A percentile compares a stretch with the other conserved stretches of the same genome.
phyloP scores from a whole-genome alignment of 92 coral and sea anemone genomes.

The Montipora capitata region DNA sequence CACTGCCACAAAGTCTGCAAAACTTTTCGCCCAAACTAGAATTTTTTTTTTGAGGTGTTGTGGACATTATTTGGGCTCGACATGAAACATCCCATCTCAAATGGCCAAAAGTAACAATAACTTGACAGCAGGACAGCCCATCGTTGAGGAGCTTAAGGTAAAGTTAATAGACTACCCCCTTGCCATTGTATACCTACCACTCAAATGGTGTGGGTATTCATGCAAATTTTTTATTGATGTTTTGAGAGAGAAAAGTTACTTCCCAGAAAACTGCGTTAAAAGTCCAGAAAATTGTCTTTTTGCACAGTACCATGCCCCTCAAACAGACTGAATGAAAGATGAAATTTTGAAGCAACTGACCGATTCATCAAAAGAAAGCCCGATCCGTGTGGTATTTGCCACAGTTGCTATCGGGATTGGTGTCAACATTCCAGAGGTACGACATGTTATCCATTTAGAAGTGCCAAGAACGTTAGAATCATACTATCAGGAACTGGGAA shows the following conservation, averaged over 20 bases:
- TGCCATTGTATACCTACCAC: conserved; percentile 53
- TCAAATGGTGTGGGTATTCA: conserved; percentile 74
- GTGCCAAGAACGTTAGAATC: conserved; percentile 65
- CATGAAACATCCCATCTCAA: neutral
- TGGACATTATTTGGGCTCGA: conserved; percentile 42
- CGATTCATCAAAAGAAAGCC: conserved; percentile 16
- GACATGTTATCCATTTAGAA: conserved; percentile 68
- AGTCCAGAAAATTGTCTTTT: conserved; percentile 50
- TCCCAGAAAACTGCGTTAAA: conserved; percentile 33
- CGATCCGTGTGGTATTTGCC: conserved; percentile 68
- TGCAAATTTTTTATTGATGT: conserved; percentile 47
- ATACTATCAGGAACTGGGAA: conserved; percentile 69
- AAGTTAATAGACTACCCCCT: conserved; percentile 46
- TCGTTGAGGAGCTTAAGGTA: conserved; percentile 35
- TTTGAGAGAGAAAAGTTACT: conserved; percentile 44
- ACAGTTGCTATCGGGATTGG: conserved; percentile 72
- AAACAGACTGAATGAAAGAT: conserved; percentile 68
- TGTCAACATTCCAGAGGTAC: conserved; percentile 49
- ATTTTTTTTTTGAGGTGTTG: conserved; percentile 13
- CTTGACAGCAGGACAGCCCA: neutral
- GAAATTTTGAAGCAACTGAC: conserved; percentile 59
- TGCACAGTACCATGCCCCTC: conserved; percentile 72
- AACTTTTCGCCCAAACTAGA: neutral
- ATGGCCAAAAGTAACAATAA: too few relatives aligned
- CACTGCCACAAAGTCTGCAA: conserved; percentile 46